Evolutionary conservation across 2,113 vertebrate genomes (phyloP), one percentile per base, ranked within the genome.

Genomic region (Terrapene triunguis): DNA sequence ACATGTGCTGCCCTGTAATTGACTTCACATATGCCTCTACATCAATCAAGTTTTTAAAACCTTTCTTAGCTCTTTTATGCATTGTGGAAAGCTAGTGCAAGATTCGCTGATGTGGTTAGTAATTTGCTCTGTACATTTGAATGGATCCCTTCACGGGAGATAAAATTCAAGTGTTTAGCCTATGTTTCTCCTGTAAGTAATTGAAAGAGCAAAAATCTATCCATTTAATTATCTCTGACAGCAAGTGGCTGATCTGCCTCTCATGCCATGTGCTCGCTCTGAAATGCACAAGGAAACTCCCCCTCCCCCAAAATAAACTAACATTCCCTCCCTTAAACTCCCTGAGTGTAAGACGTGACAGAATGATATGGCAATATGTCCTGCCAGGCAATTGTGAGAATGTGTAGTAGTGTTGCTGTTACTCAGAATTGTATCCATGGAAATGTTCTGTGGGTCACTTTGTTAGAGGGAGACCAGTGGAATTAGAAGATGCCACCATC

Each of bases 321-420:
- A 1, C 42, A 65, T 85, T 72, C 35, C 11, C 76, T 78, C 24
- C 80, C 88, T 27, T 12, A 29, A 55, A 4, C 29, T 47, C 12
- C 5, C 8, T 55, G 0, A 0, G 10, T 3, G 0, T n/a, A 69
- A 19, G 17, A 35, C 47, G 78, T 12, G 80, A 4, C 3, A 0
- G 1, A 38, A 19, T 25, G 10, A 0, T 0, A 47, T 35, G 69
- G 17, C 14, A 24, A 1, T 35, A 50, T 3, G 22, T 54, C 22
- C 57, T 59, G 48, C n/a, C 25, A 44, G 54, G 50, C 48, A 79
- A 7, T 85, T 62, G 11, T 17, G 0, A 0, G 13, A 38, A 3
- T 38, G 4, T 0, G 0, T 25, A 2, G 32, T 74, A 4, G 1
- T 4, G 13, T 27, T 42, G 53, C 24, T 80, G n/a, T 8, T 17